phyloP scores from a whole-genome alignment of 2,888 invertebrate genomes.

The Coremacera marginata region DNA sequence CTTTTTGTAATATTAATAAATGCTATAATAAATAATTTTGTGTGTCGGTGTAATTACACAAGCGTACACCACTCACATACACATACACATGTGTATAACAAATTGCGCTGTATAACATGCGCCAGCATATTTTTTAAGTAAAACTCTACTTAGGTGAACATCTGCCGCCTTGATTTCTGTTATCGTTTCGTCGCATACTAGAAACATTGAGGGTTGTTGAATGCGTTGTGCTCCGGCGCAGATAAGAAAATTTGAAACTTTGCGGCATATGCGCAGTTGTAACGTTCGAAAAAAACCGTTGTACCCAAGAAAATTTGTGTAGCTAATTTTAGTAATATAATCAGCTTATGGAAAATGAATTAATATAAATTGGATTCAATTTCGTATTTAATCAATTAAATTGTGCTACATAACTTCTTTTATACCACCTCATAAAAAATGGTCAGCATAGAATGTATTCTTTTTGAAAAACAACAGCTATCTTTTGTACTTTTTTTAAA shows the following conservation, averaged over 20 bases:
- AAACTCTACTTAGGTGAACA: neutral
- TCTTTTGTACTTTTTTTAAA: too few species aligned
- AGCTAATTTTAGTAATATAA: neutral
- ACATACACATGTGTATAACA: neutral
- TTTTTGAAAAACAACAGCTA: too few species aligned
- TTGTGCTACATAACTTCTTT: too few species aligned
- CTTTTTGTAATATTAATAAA: neutral
- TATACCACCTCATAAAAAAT: too few species aligned
- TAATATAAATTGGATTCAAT: neutral
- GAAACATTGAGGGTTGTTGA: neutral
- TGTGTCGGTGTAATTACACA: neutral
- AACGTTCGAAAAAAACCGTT: neutral
- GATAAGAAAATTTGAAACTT: neutral
- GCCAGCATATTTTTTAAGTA: neutral
- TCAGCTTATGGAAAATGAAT: neutral
- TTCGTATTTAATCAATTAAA: too few species aligned
- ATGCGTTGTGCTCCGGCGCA: neutral
- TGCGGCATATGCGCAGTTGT: neutral
- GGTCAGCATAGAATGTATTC: too few species aligned
- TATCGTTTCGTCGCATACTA: neutral
- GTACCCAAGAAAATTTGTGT: neutral
- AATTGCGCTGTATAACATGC: neutral
- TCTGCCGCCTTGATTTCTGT: slow-evolving; percentile 27
- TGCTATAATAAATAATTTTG: neutral
- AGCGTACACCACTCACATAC: too few species aligned